Conservation (phyloP, 2,797 vertebrate species). For the Sebastes baramenuke region DNA sequence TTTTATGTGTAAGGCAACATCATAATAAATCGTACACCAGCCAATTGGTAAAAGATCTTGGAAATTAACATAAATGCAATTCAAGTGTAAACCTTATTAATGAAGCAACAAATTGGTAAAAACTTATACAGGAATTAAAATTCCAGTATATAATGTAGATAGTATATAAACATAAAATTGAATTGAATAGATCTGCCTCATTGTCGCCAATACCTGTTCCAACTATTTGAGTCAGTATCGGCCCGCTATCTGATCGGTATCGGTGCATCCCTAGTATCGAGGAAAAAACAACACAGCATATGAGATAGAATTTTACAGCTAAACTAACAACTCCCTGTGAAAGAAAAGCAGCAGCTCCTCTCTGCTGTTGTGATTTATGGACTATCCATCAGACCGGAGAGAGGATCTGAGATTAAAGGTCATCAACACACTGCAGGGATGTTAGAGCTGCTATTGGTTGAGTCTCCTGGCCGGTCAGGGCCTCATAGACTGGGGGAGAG, state of each 20-base stretch:
- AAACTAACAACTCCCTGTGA: background rate
- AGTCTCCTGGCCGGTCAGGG: slow-evolving; percentile 33
- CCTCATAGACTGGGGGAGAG: slow-evolving; percentile 20
- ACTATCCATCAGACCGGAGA: slow-evolving; percentile 24
- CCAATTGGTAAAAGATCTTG: too few relatives aligned
- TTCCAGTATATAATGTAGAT: background rate
- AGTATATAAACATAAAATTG: background rate
- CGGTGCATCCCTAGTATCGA: background rate
- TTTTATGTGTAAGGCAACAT: too few relatives aligned
- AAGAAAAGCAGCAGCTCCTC: background rate
- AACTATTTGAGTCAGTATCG: too few relatives aligned
- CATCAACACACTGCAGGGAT: slow-evolving; percentile 41
- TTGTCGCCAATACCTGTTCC: too few relatives aligned
- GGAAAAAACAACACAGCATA: background rate
- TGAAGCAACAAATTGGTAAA: too few relatives aligned
- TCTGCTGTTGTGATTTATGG: slow-evolving; percentile 13
- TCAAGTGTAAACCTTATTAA: background rate
- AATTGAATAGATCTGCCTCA: background rate
- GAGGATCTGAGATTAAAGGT: slow-evolving; percentile 41
- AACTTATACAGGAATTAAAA: background rate
- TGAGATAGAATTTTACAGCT: background rate
- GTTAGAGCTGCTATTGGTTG: slow-evolving; percentile 24
- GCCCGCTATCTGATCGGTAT: background rate
- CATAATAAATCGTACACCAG: too few relatives aligned
- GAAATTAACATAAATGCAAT: background rate